These are phyloP conservation scores for Cnemophilus loriae DNA, from an alignment of 2,113 vertebrate species.

Conservation along the genomic window DNA sequence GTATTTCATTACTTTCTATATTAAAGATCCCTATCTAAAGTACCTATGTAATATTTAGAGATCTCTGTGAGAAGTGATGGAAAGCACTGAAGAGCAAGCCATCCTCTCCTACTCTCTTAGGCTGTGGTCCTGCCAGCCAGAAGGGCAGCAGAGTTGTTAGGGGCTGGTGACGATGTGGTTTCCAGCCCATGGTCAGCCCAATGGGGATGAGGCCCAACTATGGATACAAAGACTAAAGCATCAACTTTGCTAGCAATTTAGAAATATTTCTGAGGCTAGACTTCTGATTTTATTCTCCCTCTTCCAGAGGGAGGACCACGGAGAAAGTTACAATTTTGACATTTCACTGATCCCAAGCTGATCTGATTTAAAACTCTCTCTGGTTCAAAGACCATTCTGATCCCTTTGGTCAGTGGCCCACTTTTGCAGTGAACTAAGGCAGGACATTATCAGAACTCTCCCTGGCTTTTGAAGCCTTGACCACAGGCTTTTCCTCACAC, in stretches of 20 bases:
- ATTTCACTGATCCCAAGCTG: not conserved
- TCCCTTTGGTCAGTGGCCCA: not conserved
- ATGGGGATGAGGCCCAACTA: fast-evolving
- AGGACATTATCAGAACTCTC: not conserved
- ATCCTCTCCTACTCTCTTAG: not conserved
- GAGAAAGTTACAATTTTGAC: not conserved
- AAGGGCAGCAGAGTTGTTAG: not conserved
- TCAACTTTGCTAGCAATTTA: not conserved
- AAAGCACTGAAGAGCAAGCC: not conserved
- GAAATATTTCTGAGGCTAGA: not conserved
- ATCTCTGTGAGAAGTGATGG: not conserved
- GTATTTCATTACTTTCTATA: not conserved
- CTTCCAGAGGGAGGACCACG: not conserved
- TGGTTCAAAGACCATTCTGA: not conserved
- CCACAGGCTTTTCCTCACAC: not conserved
- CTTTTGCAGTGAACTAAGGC: not conserved
- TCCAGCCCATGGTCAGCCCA: fast-evolving
- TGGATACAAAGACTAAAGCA: not conserved
- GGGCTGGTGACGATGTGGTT: not conserved
- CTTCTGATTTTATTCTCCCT: not conserved
- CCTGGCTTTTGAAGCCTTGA: not conserved
- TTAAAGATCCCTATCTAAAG: conserved; percentile 24
- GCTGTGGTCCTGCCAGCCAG: not conserved
- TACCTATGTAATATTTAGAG: not conserved
- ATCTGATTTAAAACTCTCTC: not conserved